phyloP scores from a whole-genome alignment of 2,888 invertebrate genomes.

The Invenusta paracnida region DNA sequence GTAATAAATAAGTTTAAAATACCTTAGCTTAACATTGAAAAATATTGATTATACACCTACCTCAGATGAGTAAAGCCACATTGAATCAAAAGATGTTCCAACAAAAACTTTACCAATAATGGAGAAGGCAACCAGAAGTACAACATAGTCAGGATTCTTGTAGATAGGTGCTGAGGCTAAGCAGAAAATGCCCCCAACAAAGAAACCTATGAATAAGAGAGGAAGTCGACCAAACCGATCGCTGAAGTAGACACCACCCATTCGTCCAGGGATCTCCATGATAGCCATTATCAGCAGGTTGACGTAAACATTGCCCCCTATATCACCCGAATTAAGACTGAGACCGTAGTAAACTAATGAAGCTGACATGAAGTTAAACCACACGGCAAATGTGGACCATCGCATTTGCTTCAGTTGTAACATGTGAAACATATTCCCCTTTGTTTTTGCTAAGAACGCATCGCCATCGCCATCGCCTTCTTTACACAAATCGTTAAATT shows the following conservation, averaged over 20 bases:
- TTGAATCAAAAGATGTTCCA: background rate
- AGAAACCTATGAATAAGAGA: background rate
- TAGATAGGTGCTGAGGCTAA: background rate
- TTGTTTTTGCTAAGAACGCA: background rate
- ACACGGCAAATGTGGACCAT: background rate
- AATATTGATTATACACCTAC: too few species aligned
- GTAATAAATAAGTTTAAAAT: too few species aligned
- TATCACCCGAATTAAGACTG: background rate
- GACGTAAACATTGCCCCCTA: background rate
- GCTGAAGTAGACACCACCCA: background rate
- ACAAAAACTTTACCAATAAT: background rate
- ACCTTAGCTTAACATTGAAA: too few species aligned
- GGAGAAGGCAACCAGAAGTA: background rate
- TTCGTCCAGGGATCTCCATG: background rate
- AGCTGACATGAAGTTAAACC: background rate
- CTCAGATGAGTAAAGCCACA: conserved; percentile 10
- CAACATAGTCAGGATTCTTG: background rate
- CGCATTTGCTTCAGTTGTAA: background rate
- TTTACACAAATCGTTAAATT: background rate
- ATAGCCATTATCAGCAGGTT: background rate
- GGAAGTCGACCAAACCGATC: background rate
- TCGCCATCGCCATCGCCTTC: background rate
- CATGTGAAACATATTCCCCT: background rate
- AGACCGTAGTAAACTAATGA: background rate
- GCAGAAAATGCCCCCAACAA: background rate